Conservation (phyloP, 2,888 invertebrate species). For the Oligia latruncula region DNA sequence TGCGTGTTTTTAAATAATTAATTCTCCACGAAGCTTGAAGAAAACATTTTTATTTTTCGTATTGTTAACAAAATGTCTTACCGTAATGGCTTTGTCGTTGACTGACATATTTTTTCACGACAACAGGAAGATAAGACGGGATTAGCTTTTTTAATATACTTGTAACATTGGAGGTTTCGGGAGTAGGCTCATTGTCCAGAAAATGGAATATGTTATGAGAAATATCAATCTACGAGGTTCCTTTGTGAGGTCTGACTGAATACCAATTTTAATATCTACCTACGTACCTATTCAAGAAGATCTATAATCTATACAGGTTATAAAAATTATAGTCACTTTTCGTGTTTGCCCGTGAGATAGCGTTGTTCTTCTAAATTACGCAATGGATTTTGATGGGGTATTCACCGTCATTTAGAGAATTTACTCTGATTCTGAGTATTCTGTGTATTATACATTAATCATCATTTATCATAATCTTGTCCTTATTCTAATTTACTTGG, state of each 20-base stretch:
- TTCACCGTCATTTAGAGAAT: neutral
- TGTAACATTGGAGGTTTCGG: constrained; percentile 10
- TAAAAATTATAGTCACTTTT: neutral
- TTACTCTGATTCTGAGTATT: neutral
- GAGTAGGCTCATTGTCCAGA: constrained; percentile 26
- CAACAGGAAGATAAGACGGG: constrained; percentile 34
- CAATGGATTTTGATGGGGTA: neutral
- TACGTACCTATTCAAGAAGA: neutral
- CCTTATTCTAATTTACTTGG: neutral
- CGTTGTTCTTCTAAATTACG: neutral
- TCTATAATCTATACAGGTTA: neutral
- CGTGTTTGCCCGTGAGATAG: too few relatives aligned
- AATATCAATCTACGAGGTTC: constrained; percentile 8
- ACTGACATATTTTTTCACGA: constrained; percentile 24
- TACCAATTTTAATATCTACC: neutral
- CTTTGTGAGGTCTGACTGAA: neutral
- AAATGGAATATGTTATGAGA: constrained; percentile 46
- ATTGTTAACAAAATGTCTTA: constrained; percentile 12
- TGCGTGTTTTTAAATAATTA: constrained; percentile 1
- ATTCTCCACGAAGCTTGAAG: neutral
- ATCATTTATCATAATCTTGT: neutral
- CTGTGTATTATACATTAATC: neutral
- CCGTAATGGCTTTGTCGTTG: constrained; percentile 12
- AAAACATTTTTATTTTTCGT: constrained; percentile 20
- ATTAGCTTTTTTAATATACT: constrained; percentile 57